Base-by-base conservation (phyloP, 2,797 vertebrate genomes). In the Gadopsis bispinosus region DNA sequence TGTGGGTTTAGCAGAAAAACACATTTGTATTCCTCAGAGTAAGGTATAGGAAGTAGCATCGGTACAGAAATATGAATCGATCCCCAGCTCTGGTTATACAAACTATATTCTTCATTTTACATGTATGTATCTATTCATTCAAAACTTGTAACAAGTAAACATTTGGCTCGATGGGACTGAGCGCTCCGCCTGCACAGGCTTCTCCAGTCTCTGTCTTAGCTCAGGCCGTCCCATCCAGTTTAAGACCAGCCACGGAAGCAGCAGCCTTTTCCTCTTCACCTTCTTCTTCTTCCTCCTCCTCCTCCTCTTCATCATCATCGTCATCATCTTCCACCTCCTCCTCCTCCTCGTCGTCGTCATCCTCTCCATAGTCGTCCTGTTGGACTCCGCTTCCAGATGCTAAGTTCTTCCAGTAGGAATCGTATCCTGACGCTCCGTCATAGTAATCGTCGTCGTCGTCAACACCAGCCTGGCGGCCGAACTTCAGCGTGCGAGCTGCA, bases 401-500 rank as follows among this genome's bases (percentile, higher is more conserved):
- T 20, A 94, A 35, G 71, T 88, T 98, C 89, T 97, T 98, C 98
- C 98, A 99, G 73, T 98, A 99, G 39, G 95, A 82, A 26, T 97
- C 96, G 8, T 98, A 99, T 1, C 98, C 97, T 0, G 97, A 96
- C 0, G 97, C 97, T 4, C 94, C 94, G 0, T 93, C 89, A 20
- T 93, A 88, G 20, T 95, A 93, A 14, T 97, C 94, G 26, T 94
- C 89, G 1, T 98, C 93, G 7, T 98, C 97, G 0, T 97, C 97
- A 0, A 72, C 88, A 12, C 97, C 97, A 2, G 93, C 94, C 88
- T 99, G 98, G 16, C 98, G 95, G 67, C 98, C 98, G 31, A 98
- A 99, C 81, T 98, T 99, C 88, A 99, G 65, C 4, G 96, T 96
- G 17, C 98, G 97, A 0, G 97, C 98, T 99, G 92, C 41, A 80